Conservation (phyloP, 2,888 invertebrate species). For the Pyrrhosoma nymphula region DNA sequence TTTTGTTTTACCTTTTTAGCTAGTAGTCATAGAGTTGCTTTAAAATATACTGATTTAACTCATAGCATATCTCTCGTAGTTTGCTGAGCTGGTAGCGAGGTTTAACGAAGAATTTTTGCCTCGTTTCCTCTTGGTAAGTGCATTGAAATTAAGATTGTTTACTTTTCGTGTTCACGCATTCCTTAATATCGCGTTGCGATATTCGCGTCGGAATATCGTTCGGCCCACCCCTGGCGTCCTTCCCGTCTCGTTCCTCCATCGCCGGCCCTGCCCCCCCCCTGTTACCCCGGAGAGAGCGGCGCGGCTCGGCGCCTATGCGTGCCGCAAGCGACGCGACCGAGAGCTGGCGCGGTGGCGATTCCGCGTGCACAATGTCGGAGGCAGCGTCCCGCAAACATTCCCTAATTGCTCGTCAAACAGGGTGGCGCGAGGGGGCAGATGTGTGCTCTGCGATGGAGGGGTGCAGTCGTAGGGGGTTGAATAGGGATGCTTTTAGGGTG, state of each 20-base stretch:
- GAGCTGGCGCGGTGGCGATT: neutral
- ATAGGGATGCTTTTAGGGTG: neutral
- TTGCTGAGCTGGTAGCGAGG: too few species aligned
- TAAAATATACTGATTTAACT: too few species aligned
- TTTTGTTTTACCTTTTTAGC: too few species aligned
- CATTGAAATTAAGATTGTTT: too few species aligned
- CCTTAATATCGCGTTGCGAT: too few species aligned
- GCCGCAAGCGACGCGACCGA: neutral
- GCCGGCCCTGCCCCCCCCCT: neutral
- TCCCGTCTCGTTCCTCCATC: neutral
- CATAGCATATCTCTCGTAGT: too few species aligned
- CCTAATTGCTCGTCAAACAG: conserved; percentile 61
- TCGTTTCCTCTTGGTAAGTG: too few species aligned
- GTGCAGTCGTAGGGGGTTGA: neutral
- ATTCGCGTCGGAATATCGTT: too few species aligned
- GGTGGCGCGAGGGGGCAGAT: neutral
- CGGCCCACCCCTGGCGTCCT: neutral
- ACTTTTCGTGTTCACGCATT: too few species aligned
- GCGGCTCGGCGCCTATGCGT: neutral
- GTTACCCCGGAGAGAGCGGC: neutral
- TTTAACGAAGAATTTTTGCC: too few species aligned
- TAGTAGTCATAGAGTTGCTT: too few species aligned
- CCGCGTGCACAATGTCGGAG: neutral
- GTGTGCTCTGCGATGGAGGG: neutral
- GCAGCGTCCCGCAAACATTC: conserved; percentile 51